A percentile compares a stretch with the other conserved stretches of the same genome.
Conservation (phyloP, 2,113 vertebrate genomes). For the Brachypodius melanocephalos region DNA sequence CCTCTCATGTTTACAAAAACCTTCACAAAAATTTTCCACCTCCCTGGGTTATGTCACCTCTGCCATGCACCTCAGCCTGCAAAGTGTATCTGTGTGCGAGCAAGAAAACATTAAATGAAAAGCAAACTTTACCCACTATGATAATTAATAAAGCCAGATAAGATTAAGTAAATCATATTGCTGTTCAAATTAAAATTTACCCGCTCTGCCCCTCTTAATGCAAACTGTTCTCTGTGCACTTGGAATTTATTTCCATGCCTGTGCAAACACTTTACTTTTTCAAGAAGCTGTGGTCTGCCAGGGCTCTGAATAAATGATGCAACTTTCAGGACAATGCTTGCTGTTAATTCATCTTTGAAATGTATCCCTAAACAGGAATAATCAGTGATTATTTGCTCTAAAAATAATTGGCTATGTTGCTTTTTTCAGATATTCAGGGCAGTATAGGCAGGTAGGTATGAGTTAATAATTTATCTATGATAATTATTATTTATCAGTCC, state of each 20-base stretch:
- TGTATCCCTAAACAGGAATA: neutral
- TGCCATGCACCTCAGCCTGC: neutral
- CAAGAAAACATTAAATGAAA: conserved; percentile 6
- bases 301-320: neutral
- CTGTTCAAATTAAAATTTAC: neutral
- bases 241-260: neutral
- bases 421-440: neutral
- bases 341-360: neutral
- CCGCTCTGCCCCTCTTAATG: neutral
- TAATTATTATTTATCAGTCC: neutral
- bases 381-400: neutral
- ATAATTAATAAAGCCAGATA: conserved; percentile 27
- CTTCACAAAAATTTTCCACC: conserved; percentile 11
- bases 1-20: neutral
- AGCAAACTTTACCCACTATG: neutral
- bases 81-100: neutral
- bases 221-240: neutral
- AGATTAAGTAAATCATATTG: neutral
- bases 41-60: neutral
- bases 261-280: neutral
- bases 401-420: neutral
- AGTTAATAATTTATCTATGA: neutral
- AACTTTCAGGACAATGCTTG: neutral
- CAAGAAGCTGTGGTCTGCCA: neutral
- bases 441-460: neutral